These are phyloP conservation scores for Drosophila gunungcola DNA, from an alignment of 1,140 invertebrate genomes.

Conservation along the genomic window DNA sequence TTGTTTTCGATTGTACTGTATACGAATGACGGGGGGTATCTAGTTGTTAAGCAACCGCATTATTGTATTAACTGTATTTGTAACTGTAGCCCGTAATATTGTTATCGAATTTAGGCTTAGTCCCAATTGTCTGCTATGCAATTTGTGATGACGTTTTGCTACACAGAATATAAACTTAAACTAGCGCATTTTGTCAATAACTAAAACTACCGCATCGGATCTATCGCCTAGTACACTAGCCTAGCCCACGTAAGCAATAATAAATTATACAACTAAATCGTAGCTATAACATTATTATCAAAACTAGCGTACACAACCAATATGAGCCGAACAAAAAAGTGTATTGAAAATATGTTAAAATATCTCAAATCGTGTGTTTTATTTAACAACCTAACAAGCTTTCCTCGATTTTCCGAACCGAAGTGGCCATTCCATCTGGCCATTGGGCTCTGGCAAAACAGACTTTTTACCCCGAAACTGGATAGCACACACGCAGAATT, in stretches of 20 bases:
- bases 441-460: conserved; percentile 52
- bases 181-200: conserved; percentile 57
- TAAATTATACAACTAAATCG: conserved; percentile 71
- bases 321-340: conserved; percentile 57
- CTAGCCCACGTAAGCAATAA: conserved; percentile 78
- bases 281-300: conserved; percentile 62
- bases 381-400: conserved; percentile 15
- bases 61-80: conserved; percentile 61
- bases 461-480: conserved; percentile 59
- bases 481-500: conserved; percentile 54
- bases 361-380: conserved; percentile 66
- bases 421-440: conserved; percentile 38
- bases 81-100: conserved; percentile 57
- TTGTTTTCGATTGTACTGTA: conserved; percentile 38
- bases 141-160: conserved; percentile 74
- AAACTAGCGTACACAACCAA: conserved; percentile 54
- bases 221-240: conserved; percentile 52
- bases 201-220: conserved; percentile 34
- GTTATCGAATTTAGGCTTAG: conserved; percentile 67
- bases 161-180: conserved; percentile 39
- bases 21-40: conserved; percentile 35
- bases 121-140: conserved; percentile 55
- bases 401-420: conserved; percentile 4
- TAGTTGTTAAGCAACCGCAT: conserved; percentile 53
- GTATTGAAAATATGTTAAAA: conserved; percentile 81